phyloP scores from a whole-genome alignment of 2,797 vertebrate species.

The Thaleichthys pacificus region DNA sequence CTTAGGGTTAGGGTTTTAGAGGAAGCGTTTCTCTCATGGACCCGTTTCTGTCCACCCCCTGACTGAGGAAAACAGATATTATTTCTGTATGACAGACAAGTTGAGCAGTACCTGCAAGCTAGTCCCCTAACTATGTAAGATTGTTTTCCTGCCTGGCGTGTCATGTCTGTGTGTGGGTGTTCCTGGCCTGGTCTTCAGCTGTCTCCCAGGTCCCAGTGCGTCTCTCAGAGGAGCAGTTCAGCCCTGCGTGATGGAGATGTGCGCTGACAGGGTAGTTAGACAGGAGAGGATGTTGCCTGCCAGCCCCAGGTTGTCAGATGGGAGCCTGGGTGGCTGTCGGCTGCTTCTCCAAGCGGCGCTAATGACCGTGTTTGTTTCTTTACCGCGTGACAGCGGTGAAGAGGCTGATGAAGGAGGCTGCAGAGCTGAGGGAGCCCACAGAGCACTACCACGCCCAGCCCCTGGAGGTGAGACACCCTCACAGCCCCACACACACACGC shows the following conservation, averaged over 20 bases:
- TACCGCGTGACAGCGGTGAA: slow-evolving; percentile 84
- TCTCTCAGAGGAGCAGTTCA: slow-evolving; percentile 1
- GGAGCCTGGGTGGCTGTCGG: neutral
- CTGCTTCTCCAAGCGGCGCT: neutral
- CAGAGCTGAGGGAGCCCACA: slow-evolving; percentile 92
- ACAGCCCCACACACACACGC: too few relatives aligned
- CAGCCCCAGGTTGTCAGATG: too few relatives aligned
- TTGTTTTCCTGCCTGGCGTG: neutral
- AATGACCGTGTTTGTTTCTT: slow-evolving; percentile 15
- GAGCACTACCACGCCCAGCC: slow-evolving; percentile 99
- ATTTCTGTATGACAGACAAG: too few relatives aligned
- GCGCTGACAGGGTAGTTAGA: neutral
- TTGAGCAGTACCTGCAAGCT: too few relatives aligned
- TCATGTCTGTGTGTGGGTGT: slow-evolving; percentile 14
- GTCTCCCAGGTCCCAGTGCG: neutral
- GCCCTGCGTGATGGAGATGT: neutral
- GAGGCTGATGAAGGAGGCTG: slow-evolving; percentile 97
- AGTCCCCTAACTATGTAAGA: too few relatives aligned
- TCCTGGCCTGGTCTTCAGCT: slow-evolving; percentile 1
- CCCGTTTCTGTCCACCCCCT: neutral
- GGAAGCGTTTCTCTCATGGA: neutral
- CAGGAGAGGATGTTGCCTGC: neutral
- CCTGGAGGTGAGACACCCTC: slow-evolving; percentile 81
- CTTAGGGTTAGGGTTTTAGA: too few relatives aligned
- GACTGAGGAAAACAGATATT: too few relatives aligned